Evolutionary conservation across 2,888 invertebrate species (phyloP), one percentile per base, ranked within the genome.

Genomic region (Listrodromus nycthemerus): DNA sequence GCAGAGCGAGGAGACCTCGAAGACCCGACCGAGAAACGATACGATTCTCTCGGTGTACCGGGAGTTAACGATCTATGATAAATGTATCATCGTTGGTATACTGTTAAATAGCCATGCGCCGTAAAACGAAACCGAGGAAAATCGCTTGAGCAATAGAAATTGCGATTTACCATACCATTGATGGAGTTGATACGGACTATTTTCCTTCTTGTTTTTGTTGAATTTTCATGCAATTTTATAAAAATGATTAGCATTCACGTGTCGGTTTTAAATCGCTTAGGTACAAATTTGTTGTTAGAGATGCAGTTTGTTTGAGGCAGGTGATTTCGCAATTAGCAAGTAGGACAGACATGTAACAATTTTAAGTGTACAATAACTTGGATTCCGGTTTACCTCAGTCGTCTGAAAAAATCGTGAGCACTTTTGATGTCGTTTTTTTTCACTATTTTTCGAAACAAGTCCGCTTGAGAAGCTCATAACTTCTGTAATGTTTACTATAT

Each of bases 21-120:
- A 45, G 71, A 79, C 48, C 74, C 41, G 33, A 37, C 27, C 27
- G 73, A 69, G 69, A 63, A 70, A 74, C 45, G 55, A 65, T 74
- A 45, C 52, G 61, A 82, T 78, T 78, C 63, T 78, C 66, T 79
- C 30, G 41, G 19, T 55, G 67, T 79, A 33, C 21, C 69, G 33
- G n/a, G 63, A 81, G 55, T 75, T 78, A 75, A 77, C 61, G 55
- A 83, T 83, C 75, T 80, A 70, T 80, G 79, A 75, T 75, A 65
- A 75, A 74, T 70, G 65, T 80, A 79, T 65, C 80, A 41, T 74
- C 27, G 63, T 37, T 45, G 6, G 45, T 58, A n/a, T 30, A 45
- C 10, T 41, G 55, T 55, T 52, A 27, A 61, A 61, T 61, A n/a
- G 13, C 27, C 6, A 16, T 27, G 61, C 16, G 5, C 16, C 0